Base-by-base conservation (phyloP, 2,888 invertebrate species). In the Agonopterix arenella region DNA sequence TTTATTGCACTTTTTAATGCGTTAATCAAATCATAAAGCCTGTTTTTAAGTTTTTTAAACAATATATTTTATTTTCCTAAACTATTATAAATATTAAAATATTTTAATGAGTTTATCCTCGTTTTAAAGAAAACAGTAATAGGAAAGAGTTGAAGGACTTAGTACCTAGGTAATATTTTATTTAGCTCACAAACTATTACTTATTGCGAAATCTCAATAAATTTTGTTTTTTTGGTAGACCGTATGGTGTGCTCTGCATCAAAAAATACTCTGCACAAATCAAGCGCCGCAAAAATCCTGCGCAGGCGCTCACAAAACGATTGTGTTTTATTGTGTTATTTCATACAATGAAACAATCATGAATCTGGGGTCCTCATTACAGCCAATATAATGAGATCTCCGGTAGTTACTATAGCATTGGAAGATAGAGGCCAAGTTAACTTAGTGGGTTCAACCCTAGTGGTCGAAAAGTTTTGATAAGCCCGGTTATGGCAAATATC, bases 301-400 rank as follows among this genome's bases (percentile, higher is more conserved):
- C 68, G 65, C 70, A 57, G 58, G 62, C 70, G 66, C 60, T 54
- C 66, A 65, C 70, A 71, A 72, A 69, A 68, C 62, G 64, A 64
- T 68, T 70, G 62, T 62, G 59, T 66, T 64, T 28, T 66, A 70
- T 69, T 71, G 64, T 76, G 68, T 68, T 71, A 66, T 64, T 63
- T 56, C 54, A 50, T 63, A 67, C 60, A 64, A 61, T 68, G 62
- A 74, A 70, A 72, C 71, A 72, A 71, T 70, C 56, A 54, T 44
- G 50, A 28, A 28, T 28, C 57, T 53, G 60, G 63, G 60, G 61
- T 58, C 55, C 50, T 52, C 45, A 55, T 52, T 41, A 41, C 47
- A 28, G 44, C 62, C 56, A 60, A 36, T 51, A 44, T 45, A 3
- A 28, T 4, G 16, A 43, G 63, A 61, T 44, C 56, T 18, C 10